Conservation (phyloP, 2,888 invertebrate species). For the Celastrina argiolus region DNA sequence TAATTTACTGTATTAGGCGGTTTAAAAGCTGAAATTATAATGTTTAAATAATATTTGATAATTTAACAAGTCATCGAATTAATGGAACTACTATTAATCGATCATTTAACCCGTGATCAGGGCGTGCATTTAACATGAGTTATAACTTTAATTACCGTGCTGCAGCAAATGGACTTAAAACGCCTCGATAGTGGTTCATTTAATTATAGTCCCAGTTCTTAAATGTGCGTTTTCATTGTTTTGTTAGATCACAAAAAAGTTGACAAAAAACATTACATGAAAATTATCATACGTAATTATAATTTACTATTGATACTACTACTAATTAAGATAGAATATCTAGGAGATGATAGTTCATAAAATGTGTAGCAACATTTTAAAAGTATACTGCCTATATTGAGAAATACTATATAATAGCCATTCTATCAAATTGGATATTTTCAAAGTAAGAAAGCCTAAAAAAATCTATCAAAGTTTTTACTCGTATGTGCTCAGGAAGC, state of each 20-base stretch:
- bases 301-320: too few species aligned
- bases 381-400: neutral
- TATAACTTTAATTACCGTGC: constrained; percentile 15
- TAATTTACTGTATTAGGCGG: too few species aligned
- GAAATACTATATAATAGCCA: neutral
- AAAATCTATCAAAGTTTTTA: neutral
- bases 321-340: too few species aligned
- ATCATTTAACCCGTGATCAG: neutral
- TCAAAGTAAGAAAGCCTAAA: neutral
- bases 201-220: constrained; percentile 30
- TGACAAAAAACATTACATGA: too few species aligned
- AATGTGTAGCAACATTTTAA: too few species aligned
- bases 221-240: constrained; percentile 28
- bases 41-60: neutral
- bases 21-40: too few species aligned
- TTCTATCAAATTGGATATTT: neutral
- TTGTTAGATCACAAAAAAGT: neutral
- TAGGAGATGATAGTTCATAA: too few species aligned
- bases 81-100: neutral
- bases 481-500: neutral
- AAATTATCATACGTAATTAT: too few species aligned
- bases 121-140: constrained; percentile 27
- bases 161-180: constrained; percentile 29
- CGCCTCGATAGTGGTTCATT: constrained; percentile 28
- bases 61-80: neutral